These are phyloP conservation scores for Osedax fenrisi DNA, from an alignment of 2,888 invertebrate genomes.

Conservation along the genomic window DNA sequence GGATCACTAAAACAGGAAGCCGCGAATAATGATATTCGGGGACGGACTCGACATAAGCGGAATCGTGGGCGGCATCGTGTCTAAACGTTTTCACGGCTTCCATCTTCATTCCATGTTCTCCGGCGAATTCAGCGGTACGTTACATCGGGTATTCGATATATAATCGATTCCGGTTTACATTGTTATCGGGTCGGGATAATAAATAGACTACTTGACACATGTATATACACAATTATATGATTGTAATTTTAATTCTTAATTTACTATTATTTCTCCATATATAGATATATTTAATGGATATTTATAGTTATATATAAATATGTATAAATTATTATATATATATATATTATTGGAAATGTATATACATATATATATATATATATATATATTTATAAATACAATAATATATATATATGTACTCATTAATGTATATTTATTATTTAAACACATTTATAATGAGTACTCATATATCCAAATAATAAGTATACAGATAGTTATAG, in stretches of 20 bases:
- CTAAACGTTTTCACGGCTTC: neutral
- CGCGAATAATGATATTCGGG: neutral
- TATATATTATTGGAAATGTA: neutral
- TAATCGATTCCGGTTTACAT: no score
- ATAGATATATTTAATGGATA: no score
- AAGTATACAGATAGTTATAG: neutral
- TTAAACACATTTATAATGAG: neutral
- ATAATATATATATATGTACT: neutral
- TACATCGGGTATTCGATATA: no score
- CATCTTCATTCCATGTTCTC: neutral
- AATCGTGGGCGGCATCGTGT: neutral
- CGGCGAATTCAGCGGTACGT: neutral
- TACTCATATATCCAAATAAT: neutral
- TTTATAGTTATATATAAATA: no score
- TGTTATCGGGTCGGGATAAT: no score
- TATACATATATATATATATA: neutral
- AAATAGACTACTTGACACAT: no score
- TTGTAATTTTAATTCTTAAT: no score
- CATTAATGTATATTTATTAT: neutral
- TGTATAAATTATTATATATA: no score
- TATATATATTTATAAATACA: neutral
- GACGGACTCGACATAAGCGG: neutral
- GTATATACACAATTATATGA: no score
- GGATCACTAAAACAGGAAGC: no score
- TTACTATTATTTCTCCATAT: no score